A percentile compares a stretch with the other conserved stretches of the same genome.
phyloP scores from a whole-genome alignment of 64 coral and sea anemone species.

The Exaiptasia diaphana region DNA sequence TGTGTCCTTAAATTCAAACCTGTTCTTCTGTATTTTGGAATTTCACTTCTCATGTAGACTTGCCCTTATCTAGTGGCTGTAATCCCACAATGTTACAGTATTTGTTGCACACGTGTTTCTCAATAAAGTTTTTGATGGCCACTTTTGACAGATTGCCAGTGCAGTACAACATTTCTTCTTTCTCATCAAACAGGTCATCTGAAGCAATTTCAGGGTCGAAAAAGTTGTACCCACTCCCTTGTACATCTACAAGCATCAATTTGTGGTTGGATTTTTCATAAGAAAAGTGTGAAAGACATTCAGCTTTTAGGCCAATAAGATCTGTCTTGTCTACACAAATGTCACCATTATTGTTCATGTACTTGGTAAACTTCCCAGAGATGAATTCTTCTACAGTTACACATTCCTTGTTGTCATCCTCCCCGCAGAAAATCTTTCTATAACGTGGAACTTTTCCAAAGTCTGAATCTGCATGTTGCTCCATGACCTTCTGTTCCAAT shows the following conservation, averaged over 20 bases:
- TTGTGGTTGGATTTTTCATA: conserved; percentile 39
- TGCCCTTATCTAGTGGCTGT: no score
- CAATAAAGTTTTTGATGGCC: conserved; percentile 24
- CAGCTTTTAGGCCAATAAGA: conserved; percentile 18
- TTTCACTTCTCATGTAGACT: no score
- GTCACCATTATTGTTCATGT: conserved; percentile 53
- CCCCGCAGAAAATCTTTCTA: conserved; percentile 51
- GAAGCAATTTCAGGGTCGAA: conserved; percentile 59
- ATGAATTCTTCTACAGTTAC: conserved; percentile 73
- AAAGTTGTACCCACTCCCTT: conserved; percentile 36
- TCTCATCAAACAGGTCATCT: conserved; percentile 9
- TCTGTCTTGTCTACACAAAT: conserved; percentile 16
- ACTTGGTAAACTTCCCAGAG: conserved; percentile 56
- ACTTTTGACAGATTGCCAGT: conserved; percentile 26
- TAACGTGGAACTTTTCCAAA: conserved; percentile 58
- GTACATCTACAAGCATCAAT: conserved; percentile 17
- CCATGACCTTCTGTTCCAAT: conserved; percentile 30
- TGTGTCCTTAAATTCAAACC: no score
- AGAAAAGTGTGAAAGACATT: conserved; percentile 27
- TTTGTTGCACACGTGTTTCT: conserved; percentile 23
- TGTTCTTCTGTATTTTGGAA: no score
- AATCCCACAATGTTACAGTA: conserved; percentile 20
- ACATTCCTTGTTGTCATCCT: conserved; percentile 28
- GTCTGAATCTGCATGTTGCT: conserved; percentile 34
- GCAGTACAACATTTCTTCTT: conserved; percentile 17